Conservation (phyloP, 2,888 invertebrate genomes). For the Metacarcinus magister region DNA sequence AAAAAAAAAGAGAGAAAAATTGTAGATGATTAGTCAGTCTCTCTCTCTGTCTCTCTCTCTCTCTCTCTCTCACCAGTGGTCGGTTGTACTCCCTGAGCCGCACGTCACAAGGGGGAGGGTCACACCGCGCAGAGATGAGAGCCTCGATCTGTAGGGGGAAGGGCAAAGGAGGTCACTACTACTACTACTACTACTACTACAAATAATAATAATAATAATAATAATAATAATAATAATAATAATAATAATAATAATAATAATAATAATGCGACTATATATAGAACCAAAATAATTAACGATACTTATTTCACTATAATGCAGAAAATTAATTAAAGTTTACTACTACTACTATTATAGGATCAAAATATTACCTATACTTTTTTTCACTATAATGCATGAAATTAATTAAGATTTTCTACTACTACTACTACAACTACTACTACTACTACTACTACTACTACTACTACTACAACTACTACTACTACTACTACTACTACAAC, state of each 20-base stretch:
- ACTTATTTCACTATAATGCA: too few species aligned
- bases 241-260: too few species aligned
- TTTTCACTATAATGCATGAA: too few species aligned
- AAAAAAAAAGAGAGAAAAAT: not conserved
- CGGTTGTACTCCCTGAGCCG: not conserved
- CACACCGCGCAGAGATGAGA: not conserved
- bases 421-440: not conserved
- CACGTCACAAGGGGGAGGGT: not conserved
- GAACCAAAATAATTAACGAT: too few species aligned
- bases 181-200: constrained; percentile 31
- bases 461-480: not conserved
- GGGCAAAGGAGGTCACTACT: not conserved
- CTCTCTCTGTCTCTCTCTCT: not conserved
- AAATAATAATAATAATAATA: not conserved
- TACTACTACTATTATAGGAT: too few species aligned
- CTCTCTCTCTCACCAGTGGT: not conserved
- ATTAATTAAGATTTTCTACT: too few species aligned
- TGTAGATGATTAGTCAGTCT: not conserved
- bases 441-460: constrained; percentile 32
- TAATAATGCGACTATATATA: too few species aligned
- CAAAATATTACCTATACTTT: too few species aligned
- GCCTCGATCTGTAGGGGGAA: not conserved
- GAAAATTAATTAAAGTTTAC: too few species aligned
- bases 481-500: not conserved
- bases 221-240: not conserved